phyloP scores from a whole-genome alignment of 2,888 invertebrate species.

The Drosophila leonis region DNA sequence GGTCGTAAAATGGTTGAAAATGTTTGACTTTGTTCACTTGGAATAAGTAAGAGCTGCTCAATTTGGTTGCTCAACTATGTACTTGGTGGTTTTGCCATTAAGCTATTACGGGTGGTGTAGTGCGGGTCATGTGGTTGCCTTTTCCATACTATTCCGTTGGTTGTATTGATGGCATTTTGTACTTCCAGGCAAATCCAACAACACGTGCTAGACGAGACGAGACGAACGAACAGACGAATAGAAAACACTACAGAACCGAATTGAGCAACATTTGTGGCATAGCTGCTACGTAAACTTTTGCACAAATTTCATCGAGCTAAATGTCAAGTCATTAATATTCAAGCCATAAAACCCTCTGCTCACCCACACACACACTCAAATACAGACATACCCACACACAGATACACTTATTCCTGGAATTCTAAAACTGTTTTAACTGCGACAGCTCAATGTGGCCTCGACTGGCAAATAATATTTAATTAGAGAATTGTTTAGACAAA shows the following conservation, averaged over 20 bases:
- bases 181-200: slow-evolving; percentile 28
- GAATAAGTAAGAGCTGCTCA: slow-evolving; percentile 73
- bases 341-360: slow-evolving; percentile 40
- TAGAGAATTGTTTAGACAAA: slow-evolving; percentile 80
- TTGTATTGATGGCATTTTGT: slow-evolving; percentile 56
- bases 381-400: not conserved
- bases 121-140: slow-evolving; percentile 13
- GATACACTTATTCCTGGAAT: slow-evolving; percentile 34
- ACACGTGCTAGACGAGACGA: slow-evolving; percentile 24
- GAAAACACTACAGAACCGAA: slow-evolving; percentile 57
- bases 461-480: slow-evolving; percentile 74
- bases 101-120: slow-evolving; percentile 61
- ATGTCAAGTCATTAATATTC: slow-evolving; percentile 77
- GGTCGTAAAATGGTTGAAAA: slow-evolving; percentile 24
- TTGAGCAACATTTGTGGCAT: slow-evolving; percentile 79
- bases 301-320: slow-evolving; percentile 57
- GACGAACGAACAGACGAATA: not conserved
- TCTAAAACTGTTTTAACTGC: slow-evolving; percentile 39
- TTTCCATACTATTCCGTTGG: slow-evolving; percentile 11
- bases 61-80: slow-evolving; percentile 73
- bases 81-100: slow-evolving; percentile 77
- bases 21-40: slow-evolving; percentile 49
- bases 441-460: slow-evolving; percentile 70
- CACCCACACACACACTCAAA: not conserved
- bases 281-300: slow-evolving; percentile 50